Percentiles rank a stretch among this genome's conserved stretches.
phyloP scores from a whole-genome alignment of 1,140 invertebrate species.

The Drosophila lacertosa region DNA sequence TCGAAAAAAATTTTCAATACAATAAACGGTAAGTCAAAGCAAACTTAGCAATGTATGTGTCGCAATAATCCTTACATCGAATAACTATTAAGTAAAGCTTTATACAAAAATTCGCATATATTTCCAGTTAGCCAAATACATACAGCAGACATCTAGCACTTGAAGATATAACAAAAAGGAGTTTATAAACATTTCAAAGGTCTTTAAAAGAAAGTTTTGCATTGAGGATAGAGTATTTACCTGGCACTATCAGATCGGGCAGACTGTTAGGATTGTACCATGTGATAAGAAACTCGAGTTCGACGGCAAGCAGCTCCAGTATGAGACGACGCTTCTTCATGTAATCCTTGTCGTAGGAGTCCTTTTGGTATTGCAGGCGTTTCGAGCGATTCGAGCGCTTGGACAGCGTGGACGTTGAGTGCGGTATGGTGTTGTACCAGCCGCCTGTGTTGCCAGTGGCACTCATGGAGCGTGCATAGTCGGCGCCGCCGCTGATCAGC shows the following conservation, averaged over 20 bases:
- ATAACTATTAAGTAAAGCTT: too few species aligned
- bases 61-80: too few species aligned
- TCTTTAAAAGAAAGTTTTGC: too few species aligned
- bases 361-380: slow-evolving; percentile 87
- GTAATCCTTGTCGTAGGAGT: slow-evolving; percentile 96
- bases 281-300: slow-evolving; percentile 96
- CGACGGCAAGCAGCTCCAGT: slow-evolving; percentile 94
- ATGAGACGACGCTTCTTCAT: slow-evolving; percentile 97
- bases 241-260: slow-evolving; percentile 88
- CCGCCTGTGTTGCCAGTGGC: slow-evolving; percentile 86
- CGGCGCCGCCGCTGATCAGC: slow-evolving; percentile 81
- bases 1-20: too few species aligned
- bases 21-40: too few species aligned
- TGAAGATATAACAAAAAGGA: too few species aligned
- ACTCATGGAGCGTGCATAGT: slow-evolving; percentile 87
- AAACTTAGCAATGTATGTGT: too few species aligned
- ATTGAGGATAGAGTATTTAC: slow-evolving; percentile 32
- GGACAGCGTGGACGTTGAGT: slow-evolving; percentile 89
- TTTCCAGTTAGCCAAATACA: too few species aligned
- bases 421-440: slow-evolving; percentile 95
- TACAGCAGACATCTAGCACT: too few species aligned
- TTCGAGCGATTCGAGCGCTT: slow-evolving; percentile 91
- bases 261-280: slow-evolving; percentile 96
- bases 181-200: too few species aligned
- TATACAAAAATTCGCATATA: too few species aligned